phyloP scores from a whole-genome alignment of 2,888 invertebrate species.

The Hirudinaria manillensis region DNA sequence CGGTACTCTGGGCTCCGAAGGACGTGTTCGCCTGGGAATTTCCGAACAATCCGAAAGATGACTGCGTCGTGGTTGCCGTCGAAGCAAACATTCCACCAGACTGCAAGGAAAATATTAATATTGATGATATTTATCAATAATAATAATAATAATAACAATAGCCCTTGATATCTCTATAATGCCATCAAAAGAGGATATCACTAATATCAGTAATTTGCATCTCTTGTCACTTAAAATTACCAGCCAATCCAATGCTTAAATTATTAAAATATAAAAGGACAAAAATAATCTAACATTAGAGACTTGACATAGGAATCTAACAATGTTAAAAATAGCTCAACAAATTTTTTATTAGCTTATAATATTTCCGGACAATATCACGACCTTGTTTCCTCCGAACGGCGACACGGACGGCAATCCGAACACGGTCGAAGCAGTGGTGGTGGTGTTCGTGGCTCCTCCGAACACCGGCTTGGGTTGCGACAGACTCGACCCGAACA shows the following conservation, averaged over 20 bases:
- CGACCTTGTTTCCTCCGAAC: slow-evolving; percentile 29
- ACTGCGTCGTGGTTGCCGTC: slow-evolving; percentile 29
- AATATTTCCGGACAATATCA: neutral
- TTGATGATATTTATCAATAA: neutral
- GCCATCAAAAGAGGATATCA: too few species aligned
- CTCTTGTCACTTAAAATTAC: too few species aligned
- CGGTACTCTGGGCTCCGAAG: slow-evolving; percentile 12
- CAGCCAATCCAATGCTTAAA: too few species aligned
- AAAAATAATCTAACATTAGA: too few species aligned
- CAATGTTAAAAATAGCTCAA: neutral
- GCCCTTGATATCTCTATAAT: too few species aligned
- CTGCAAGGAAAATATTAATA: neutral
- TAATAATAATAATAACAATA: neutral
- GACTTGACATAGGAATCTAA: too few species aligned
- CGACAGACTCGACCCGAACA: slow-evolving; percentile 33
- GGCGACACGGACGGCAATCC: slow-evolving; percentile 32
- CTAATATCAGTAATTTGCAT: too few species aligned
- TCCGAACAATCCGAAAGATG: slow-evolving; percentile 26
- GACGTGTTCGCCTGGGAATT: slow-evolving; percentile 37
- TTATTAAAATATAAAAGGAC: too few species aligned
- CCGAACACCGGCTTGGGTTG: slow-evolving; percentile 42
- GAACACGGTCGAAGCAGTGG: slow-evolving; percentile 45
- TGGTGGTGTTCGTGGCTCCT: slow-evolving; percentile 40
- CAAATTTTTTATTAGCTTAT: too few species aligned
- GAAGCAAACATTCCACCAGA: slow-evolving; percentile 34